Evolutionary conservation across 2,888 invertebrate genomes (phyloP).

Genomic region (Fabriciana adippe): DNA sequence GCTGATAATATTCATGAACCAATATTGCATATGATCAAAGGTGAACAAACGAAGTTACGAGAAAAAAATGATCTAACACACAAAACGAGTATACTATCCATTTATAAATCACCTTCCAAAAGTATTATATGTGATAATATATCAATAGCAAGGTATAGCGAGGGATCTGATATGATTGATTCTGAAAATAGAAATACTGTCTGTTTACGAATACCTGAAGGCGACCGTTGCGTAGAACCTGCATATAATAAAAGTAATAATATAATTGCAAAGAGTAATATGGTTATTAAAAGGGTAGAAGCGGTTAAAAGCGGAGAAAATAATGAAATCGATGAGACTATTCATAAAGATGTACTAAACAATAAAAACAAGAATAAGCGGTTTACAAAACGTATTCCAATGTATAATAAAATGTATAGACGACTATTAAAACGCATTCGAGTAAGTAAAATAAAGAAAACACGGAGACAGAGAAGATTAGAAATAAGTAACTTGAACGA

Average conservation of each 20-base stretch:
- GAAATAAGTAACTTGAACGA: neutral
- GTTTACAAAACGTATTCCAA: neutral
- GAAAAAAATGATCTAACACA: neutral
- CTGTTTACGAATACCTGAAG: neutral
- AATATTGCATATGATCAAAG: neutral
- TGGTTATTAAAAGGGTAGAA: neutral
- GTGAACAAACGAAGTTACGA: neutral
- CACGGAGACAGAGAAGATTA: neutral
- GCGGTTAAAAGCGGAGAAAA: neutral
- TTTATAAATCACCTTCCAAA: constrained; percentile 11
- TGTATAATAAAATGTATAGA: constrained; percentile 24
- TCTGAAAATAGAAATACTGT: neutral
- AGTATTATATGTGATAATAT: constrained; percentile 4
- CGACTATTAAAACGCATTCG: neutral
- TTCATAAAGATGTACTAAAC: constrained; percentile 5
- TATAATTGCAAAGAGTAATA: neutral
- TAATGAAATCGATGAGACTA: neutral
- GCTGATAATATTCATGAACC: neutral
- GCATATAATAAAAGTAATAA: no score
- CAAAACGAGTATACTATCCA: constrained; percentile 2
- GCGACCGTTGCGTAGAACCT: neutral
- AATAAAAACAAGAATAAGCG: constrained; percentile 11
- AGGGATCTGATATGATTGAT: neutral
- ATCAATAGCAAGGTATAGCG: neutral
- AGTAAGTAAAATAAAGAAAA: neutral